Conservation (phyloP, 2,888 invertebrate genomes). For the Dyspetes luteomarginatus region DNA sequence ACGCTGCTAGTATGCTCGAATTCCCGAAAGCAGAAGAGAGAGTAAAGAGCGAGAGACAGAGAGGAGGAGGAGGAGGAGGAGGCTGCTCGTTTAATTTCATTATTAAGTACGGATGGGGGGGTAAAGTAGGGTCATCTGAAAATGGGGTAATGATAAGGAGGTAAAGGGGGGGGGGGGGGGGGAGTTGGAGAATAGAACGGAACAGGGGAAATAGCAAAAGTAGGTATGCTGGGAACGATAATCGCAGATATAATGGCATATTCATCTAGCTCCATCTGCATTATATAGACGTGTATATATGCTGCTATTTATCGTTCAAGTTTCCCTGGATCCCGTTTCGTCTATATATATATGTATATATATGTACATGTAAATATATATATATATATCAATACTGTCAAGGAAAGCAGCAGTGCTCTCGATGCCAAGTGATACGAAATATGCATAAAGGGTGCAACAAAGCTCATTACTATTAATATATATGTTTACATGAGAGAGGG, state of each 20-base stretch:
- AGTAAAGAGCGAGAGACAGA: neutral
- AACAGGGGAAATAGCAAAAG: conserved; percentile 28
- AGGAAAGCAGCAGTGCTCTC: too few species aligned
- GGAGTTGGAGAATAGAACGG: neutral
- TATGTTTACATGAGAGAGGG: too few species aligned
- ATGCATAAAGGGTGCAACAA: too few species aligned
- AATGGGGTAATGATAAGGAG: conserved; percentile 53
- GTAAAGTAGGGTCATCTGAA: conserved; percentile 59
- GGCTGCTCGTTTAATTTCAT: conserved; percentile 59
- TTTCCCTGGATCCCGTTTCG: neutral
- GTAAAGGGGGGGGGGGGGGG: neutral
- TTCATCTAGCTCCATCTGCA: conserved; percentile 3
- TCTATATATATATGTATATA: neutral
- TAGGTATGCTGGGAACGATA: conserved; percentile 44
- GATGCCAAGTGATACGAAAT: too few species aligned
- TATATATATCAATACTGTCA: too few species aligned
- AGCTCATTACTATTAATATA: too few species aligned
- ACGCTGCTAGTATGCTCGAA: conserved; percentile 14
- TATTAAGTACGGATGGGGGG: conserved; percentile 58
- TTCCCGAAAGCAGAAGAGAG: conserved; percentile 28
- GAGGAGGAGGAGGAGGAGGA: neutral
- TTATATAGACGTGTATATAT: neutral
- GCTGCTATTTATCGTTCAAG: too few species aligned
- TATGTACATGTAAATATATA: too few species aligned
- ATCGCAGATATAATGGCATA: conserved; percentile 47